phyloP scores from a whole-genome alignment of 2,797 vertebrate species.

The Lutjanus campechanus region DNA sequence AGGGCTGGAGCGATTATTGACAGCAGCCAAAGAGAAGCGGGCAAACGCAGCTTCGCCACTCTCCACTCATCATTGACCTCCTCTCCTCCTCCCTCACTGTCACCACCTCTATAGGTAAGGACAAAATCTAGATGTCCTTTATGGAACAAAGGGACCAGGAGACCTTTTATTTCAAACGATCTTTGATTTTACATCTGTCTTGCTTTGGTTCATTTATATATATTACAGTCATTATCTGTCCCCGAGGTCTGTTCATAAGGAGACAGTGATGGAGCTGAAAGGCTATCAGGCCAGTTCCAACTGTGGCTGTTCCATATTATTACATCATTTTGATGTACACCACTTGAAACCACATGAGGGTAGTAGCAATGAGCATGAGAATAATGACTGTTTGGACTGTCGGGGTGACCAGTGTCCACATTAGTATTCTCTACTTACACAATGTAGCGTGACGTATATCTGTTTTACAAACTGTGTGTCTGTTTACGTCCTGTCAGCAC shows the following conservation, averaged over 20 bases:
- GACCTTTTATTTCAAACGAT: slow-evolving; percentile 74
- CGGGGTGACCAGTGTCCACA: slow-evolving; percentile 72
- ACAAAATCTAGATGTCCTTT: slow-evolving; percentile 66
- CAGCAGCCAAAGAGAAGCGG: slow-evolving; percentile 70
- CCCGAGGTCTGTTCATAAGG: slow-evolving; percentile 68
- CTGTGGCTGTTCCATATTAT: slow-evolving; percentile 60
- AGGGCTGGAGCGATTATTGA: slow-evolving; percentile 78
- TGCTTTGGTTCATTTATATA: slow-evolving; percentile 77
- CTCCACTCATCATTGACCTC: slow-evolving; percentile 50
- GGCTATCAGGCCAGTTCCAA: slow-evolving; percentile 62
- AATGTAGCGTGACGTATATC: no score
- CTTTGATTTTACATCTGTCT: slow-evolving; percentile 78
- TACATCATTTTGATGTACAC: slow-evolving; percentile 70
- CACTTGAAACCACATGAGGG: slow-evolving; percentile 47
- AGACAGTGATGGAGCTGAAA: slow-evolving; percentile 74
- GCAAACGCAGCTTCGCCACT: slow-evolving; percentile 41
- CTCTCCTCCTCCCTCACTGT: slow-evolving; percentile 46
- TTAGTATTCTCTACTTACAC: slow-evolving; percentile 52
- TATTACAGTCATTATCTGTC: slow-evolving; percentile 77
- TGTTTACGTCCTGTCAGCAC: no score
- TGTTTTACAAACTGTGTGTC: no score
- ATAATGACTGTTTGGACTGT: slow-evolving; percentile 70
- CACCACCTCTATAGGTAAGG: slow-evolving; percentile 42
- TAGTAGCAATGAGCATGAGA: slow-evolving; percentile 43
- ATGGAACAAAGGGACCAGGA: slow-evolving; percentile 70